phyloP scores from a whole-genome alignment of 2,797 vertebrate genomes.

The Anniella stebbinsi region DNA sequence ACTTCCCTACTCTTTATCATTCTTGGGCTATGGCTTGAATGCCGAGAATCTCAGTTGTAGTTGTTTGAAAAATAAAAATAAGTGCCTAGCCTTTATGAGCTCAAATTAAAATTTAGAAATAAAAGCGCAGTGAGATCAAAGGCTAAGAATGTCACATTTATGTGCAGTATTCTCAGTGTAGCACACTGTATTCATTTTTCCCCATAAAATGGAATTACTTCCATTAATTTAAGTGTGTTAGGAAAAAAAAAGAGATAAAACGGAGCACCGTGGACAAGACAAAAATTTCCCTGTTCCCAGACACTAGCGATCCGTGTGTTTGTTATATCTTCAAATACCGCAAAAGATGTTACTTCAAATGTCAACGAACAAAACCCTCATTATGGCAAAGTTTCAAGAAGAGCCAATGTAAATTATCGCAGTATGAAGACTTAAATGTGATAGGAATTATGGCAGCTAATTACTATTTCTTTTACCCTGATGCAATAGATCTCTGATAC shows the following conservation, averaged over 20 bases:
- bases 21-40: background rate
- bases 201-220: conserved; percentile 29
- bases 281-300: background rate
- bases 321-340: background rate
- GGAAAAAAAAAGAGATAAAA: background rate
- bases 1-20: background rate
- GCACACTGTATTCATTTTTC: background rate
- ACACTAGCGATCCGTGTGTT: background rate
- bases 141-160: background rate
- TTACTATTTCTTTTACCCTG: conserved; percentile 45
- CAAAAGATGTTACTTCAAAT: conserved; percentile 5
- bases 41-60: background rate
- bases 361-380: conserved; percentile 54
- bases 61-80: conserved; percentile 27
- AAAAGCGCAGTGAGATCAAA: background rate
- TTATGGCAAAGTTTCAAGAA: conserved; percentile 50
- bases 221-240: background rate
- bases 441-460: conserved; percentile 29
- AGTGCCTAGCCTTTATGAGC: background rate
- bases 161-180: background rate
- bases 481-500: conserved; percentile 48
- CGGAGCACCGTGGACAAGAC: background rate
- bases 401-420: background rate
- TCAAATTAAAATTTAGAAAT: background rate
- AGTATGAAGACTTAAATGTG: conserved; percentile 17